Conservation (phyloP, 2,113 vertebrate genomes). For the Oriolus oriolus region DNA sequence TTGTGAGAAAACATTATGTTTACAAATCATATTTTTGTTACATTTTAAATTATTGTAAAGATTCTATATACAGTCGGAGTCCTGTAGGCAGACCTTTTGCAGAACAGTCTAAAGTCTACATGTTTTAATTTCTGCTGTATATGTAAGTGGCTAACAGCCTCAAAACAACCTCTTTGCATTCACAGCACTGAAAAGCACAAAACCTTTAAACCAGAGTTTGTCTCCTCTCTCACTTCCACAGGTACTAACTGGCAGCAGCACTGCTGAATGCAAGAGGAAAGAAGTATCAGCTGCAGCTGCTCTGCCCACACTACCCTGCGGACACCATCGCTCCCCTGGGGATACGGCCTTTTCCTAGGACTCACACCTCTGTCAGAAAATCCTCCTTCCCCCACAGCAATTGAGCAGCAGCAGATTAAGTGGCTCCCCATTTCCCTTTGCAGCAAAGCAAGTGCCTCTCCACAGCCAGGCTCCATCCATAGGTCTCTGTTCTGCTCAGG, state of each 20-base stretch:
- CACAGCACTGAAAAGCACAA: background rate
- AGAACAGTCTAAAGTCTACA: background rate
- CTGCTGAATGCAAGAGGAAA: background rate
- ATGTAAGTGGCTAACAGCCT: background rate
- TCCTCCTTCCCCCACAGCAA: background rate
- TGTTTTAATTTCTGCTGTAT: background rate
- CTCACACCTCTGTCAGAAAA: background rate
- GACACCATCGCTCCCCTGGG: rapidly evolving
- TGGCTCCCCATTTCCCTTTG: background rate
- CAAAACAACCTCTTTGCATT: background rate
- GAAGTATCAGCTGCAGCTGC: background rate
- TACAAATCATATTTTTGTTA: background rate
- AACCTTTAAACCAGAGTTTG: background rate
- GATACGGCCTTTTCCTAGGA: background rate
- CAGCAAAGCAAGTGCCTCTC: background rate
- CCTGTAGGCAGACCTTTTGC: background rate
- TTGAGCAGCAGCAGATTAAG: background rate
- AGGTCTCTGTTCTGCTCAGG: background rate
- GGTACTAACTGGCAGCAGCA: background rate
- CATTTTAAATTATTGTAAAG: background rate
- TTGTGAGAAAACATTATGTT: background rate
- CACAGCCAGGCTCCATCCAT: rapidly evolving
- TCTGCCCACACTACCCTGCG: rapidly evolving
- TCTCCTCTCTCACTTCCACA: background rate
- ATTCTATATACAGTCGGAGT: background rate